Conservation (phyloP, 2,797 vertebrate species). For the Cyclopterus lumpus region DNA sequence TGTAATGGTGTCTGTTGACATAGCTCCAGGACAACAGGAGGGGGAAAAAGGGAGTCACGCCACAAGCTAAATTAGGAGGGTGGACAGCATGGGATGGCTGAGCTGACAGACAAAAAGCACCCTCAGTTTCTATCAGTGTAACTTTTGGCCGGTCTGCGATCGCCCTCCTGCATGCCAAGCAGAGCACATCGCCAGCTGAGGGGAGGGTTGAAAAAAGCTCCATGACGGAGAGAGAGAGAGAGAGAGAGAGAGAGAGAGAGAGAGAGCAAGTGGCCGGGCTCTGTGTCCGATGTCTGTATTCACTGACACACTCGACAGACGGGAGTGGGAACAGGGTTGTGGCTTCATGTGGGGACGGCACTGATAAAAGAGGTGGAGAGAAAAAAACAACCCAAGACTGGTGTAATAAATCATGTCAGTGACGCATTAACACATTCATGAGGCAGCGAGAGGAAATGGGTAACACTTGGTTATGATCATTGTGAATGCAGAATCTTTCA, state of each 20-base stretch:
- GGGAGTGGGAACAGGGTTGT: slow-evolving; percentile 49
- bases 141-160: slow-evolving; percentile 61
- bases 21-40: slow-evolving; percentile 26
- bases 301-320: slow-evolving; percentile 54
- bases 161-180: slow-evolving; percentile 68
- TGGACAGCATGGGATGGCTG: slow-evolving; percentile 49
- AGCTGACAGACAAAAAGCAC: slow-evolving; percentile 60
- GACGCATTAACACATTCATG: slow-evolving; percentile 64
- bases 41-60: slow-evolving; percentile 13
- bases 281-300: slow-evolving; percentile 53
- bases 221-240: slow-evolving; percentile 13
- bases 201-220: slow-evolving; percentile 2
- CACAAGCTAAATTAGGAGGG: slow-evolving; percentile 45
- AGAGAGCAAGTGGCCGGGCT: slow-evolving; percentile 24
- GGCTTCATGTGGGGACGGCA: slow-evolving; percentile 44
- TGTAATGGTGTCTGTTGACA: slow-evolving; percentile 62
- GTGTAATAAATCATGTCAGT: slow-evolving; percentile 61
- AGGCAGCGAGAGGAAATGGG: slow-evolving; percentile 47
- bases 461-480: slow-evolving; percentile 21
- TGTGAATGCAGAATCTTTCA: slow-evolving; percentile 12
- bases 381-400: neutral
- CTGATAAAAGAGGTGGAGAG: slow-evolving; percentile 25
- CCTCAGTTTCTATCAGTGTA: slow-evolving; percentile 64
- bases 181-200: slow-evolving; percentile 49
- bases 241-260: neutral